Base-by-base conservation (phyloP, 2,888 invertebrate species). In the Lithophane semibrunnea region DNA sequence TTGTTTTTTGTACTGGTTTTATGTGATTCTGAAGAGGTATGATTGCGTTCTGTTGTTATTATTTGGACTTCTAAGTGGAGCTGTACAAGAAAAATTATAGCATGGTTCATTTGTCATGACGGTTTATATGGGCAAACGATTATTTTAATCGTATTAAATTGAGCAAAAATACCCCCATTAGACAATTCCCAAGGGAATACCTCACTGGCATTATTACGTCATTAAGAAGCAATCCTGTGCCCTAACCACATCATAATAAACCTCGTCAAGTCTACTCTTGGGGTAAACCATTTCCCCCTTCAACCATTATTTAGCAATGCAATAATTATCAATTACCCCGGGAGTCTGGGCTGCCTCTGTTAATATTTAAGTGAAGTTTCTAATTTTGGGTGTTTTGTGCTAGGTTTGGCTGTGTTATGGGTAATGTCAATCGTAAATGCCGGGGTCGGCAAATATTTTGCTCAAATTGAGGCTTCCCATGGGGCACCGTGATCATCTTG, bases 321-420 rank as follows among this genome's bases (percentile, higher is more conserved):
- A 86, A 84, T 86, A 84, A 84, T 86, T 86, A 88, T 84, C 82
- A 84, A 80, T 88, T 80, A 82, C 60, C 68, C 54, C 52, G 69
- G 69, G 73, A 71, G 71, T 52, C 63, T 68, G 72, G 64, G 76
- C 68, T 61, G 54, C 42, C 54, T 61, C 47, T 37, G 61, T 88
- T 82, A 88, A 86, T 84, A 82, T 84, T 84, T 86, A 84, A 86
- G 66, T 16, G 44, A 60, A 63, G 58, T 77, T 78, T 60, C 73
- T 68, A 85, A 72, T 76, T 83, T 58, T 70, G 71, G 37, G 42
- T 29, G 63, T 56, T 82, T 73, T 68, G 65, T 42, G 67, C 42
- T 81, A 82, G 67, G 58, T 67, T 70, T 56, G 18, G 18, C 70
- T 70, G 37, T 64, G 18, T 77, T 75, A 66, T 68, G 52, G 71